Conservation (phyloP, 2,888 invertebrate genomes). For the Drosophila borborema region DNA sequence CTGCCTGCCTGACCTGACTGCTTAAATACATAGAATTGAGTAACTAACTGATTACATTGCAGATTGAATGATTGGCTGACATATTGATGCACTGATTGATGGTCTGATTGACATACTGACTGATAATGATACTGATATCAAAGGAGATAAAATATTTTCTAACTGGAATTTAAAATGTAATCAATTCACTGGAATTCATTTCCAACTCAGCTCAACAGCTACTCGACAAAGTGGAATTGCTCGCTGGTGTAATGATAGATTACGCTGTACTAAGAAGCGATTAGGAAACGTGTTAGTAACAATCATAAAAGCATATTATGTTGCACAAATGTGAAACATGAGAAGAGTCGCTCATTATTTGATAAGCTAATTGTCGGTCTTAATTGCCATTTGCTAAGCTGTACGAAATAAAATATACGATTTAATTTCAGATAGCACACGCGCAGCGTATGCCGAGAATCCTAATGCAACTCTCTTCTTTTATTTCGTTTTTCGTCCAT, state of each 20-base stretch:
- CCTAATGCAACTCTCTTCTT: slow-evolving; percentile 5
- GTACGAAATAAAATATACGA: slow-evolving; percentile 14
- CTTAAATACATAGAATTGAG: no score
- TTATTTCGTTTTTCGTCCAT: neutral
- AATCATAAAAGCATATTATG: neutral
- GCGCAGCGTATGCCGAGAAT: neutral
- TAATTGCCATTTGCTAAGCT: neutral
- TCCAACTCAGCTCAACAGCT: neutral
- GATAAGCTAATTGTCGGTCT: slow-evolving; percentile 11
- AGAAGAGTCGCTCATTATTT: neutral
- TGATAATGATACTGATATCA: neutral
- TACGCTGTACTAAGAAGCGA: neutral
- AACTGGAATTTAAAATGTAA: neutral
- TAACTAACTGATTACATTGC: no score
- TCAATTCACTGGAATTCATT: neutral
- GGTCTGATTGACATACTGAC: neutral
- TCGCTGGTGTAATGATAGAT: neutral
- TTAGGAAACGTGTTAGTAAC: neutral
- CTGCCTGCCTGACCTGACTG: no score
- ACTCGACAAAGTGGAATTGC: neutral
- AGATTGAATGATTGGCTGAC: neutral
- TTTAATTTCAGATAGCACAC: slow-evolving; percentile 18
- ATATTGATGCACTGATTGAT: neutral
- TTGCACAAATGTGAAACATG: slow-evolving; percentile 1
- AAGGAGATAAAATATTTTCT: no score